phyloP scores from a whole-genome alignment of 2,113 vertebrate species.

The Scolopax mira region DNA sequence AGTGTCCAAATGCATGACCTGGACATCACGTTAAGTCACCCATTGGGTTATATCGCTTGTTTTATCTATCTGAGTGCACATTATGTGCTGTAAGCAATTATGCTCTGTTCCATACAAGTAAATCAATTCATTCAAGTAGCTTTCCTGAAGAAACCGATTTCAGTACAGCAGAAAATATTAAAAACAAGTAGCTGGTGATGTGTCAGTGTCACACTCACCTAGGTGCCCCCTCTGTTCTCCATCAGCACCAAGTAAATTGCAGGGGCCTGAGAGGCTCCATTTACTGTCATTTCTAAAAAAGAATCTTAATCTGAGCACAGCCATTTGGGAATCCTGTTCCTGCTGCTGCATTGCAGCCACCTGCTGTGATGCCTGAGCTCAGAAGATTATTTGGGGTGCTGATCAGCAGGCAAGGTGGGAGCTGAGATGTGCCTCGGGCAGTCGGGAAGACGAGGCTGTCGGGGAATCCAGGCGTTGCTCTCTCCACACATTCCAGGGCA shows the following conservation, averaged over 20 bases:
- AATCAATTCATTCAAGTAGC: conserved; percentile 39
- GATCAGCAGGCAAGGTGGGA: neutral
- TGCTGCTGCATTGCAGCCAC: neutral
- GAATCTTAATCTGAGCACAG: neutral
- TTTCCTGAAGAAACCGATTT: conserved; percentile 40
- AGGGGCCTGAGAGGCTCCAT: neutral
- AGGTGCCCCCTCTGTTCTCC: neutral
- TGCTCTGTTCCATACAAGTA: conserved; percentile 18
- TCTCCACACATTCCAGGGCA: neutral
- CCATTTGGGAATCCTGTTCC: neutral
- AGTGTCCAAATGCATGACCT: conserved; percentile 54
- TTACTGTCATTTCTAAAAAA: conserved; percentile 17
- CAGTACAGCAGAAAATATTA: conserved; percentile 42
- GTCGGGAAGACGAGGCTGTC: neutral
- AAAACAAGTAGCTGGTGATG: neutral
- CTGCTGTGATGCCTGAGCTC: neutral
- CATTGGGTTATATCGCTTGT: conserved; percentile 40
- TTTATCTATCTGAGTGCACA: conserved; percentile 57
- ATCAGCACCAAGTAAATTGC: neutral
- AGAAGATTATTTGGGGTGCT: neutral
- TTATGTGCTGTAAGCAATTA: conserved; percentile 49
- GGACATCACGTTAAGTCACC: conserved; percentile 54
- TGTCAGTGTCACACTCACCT: conserved; percentile 12
- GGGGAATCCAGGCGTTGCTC: neutral
- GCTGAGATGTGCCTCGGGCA: rapidly evolving